Evolutionary conservation across 2,888 invertebrate genomes (phyloP).

Genomic region (Polydrusus pterygomalis): DNA sequence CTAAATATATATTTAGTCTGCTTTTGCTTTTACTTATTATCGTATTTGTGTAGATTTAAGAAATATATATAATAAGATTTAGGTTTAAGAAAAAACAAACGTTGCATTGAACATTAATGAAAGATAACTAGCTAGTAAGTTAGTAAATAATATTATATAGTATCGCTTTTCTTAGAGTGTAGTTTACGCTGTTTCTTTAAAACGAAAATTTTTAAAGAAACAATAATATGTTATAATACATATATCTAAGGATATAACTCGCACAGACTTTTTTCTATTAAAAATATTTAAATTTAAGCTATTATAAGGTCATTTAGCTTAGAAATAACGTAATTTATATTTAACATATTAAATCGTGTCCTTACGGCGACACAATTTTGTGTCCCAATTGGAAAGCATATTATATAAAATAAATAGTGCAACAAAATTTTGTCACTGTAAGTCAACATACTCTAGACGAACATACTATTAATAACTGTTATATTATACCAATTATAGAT

Average conservation of each 20-base stretch:
- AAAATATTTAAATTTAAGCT: conserved; percentile 4
- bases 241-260: neutral
- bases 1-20: too few species aligned
- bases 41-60: too few species aligned
- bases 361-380: too few species aligned
- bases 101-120: too few species aligned
- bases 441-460: neutral
- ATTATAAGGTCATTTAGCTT: neutral
- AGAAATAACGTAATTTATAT: neutral
- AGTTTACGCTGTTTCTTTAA: conserved; percentile 1
- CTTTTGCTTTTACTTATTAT: too few species aligned
- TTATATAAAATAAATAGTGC: too few species aligned
- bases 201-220: neutral
- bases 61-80: too few species aligned
- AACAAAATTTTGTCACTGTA: neutral
- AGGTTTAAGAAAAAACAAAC: too few species aligned
- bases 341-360: too few species aligned
- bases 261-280: conserved; percentile 24
- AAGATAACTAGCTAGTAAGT: too few species aligned
- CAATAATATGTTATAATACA: conserved; percentile 1
- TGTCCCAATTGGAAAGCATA: too few species aligned
- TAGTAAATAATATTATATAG: neutral
- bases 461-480: too few species aligned
- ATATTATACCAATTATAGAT: neutral
- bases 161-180: neutral